These are phyloP conservation scores for Chymomyza amoena DNA, from an alignment of 2,888 invertebrate species.

Conservation along the genomic window DNA sequence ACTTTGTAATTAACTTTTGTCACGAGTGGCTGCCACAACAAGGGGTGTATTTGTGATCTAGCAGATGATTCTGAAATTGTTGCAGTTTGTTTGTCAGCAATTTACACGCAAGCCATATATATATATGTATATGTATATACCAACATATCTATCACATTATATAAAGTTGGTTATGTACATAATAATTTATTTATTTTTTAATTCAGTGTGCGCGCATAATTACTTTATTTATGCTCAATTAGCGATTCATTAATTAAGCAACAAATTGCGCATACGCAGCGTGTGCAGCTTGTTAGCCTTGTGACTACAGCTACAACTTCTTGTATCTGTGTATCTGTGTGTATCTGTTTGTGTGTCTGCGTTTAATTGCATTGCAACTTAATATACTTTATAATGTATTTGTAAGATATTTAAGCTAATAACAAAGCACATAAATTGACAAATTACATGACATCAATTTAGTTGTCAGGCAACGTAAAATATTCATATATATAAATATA, in stretches of 20 bases:
- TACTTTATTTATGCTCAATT: constrained; percentile 57
- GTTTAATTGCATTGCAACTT: constrained; percentile 44
- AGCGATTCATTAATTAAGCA: constrained; percentile 51
- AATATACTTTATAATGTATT: constrained; percentile 2
- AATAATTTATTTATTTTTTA: constrained; percentile 39
- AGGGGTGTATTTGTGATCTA: not conserved
- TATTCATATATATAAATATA: not conserved
- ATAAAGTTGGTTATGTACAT: constrained; percentile 25
- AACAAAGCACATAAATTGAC: constrained; percentile 46
- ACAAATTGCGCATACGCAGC: constrained; percentile 3
- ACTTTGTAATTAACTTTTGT: constrained; percentile 76
- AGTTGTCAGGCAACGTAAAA: constrained; percentile 9
- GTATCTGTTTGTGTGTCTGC: not conserved
- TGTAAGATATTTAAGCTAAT: not conserved
- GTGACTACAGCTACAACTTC: not conserved
- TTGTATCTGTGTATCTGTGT: constrained; percentile 2
- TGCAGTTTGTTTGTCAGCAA: not conserved
- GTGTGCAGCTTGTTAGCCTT: not conserved
- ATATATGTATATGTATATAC: not conserved
- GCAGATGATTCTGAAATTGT: not conserved
- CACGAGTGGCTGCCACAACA: constrained; percentile 53
- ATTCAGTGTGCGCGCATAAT: constrained; percentile 24
- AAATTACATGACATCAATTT: constrained; percentile 60
- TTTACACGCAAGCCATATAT: not conserved
- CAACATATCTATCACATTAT: constrained; percentile 2